A percentile compares a stretch with the other conserved stretches of the same genome.
Evolutionary conservation across 2,797 vertebrate genomes (phyloP).

Genomic region (Clarias pachynema): DNA sequence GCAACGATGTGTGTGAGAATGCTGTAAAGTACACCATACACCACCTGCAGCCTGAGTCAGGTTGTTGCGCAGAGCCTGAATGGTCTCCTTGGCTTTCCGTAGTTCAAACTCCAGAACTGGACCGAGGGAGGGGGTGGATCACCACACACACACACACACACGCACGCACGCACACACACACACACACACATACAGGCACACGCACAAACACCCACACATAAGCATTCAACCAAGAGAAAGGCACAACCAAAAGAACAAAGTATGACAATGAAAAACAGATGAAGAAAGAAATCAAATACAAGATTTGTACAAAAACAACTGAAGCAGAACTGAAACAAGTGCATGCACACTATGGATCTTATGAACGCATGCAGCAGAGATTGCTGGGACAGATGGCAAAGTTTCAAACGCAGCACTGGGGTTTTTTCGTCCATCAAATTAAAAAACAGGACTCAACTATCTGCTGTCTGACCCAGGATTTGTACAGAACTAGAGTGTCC

Average conservation of each 20-base stretch:
- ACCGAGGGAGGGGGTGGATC: conserved; percentile 86
- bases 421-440: neutral
- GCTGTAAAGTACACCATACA: conserved; percentile 84
- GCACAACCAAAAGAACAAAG: conserved; percentile 89
- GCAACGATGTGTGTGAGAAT: conserved; percentile 78
- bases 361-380: conserved; percentile 98
- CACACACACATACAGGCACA: conserved; percentile 72
- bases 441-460: conserved; percentile 61
- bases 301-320: conserved; percentile 69
- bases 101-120: conserved; percentile 99
- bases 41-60: conserved; percentile 99
- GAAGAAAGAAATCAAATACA: conserved; percentile 78
- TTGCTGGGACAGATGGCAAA: conserved; percentile 85
- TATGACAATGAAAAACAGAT: conserved; percentile 89
- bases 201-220: conserved; percentile 81
- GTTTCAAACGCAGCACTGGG: neutral
- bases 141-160: conserved; percentile 65
- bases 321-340: conserved; percentile 72
- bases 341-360: conserved; percentile 93
- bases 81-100: conserved; percentile 99
- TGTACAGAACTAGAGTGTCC: conserved; percentile 1
- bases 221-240: conserved; percentile 97
- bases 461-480: conserved; percentile 94
- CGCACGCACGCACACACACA: conserved; percentile 86
- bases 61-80: conserved; percentile 99